phyloP scores from a whole-genome alignment of 1,140 invertebrate species.

The Triops cancriformis region DNA sequence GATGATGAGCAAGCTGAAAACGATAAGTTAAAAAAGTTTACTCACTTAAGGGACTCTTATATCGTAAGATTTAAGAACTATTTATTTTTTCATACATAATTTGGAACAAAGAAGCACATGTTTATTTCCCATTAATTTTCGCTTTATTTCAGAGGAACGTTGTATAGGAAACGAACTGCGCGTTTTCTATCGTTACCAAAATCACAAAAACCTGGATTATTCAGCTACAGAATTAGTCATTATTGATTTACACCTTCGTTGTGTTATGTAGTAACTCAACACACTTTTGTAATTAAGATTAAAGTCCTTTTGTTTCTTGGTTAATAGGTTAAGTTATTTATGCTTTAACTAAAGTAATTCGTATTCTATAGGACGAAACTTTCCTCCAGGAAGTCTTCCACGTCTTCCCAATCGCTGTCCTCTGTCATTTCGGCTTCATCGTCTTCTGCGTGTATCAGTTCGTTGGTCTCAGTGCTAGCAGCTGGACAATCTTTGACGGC shows the following conservation, averaged over 20 bases:
- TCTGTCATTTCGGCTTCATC: neutral
- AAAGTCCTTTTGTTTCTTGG: neutral
- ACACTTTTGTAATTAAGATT: neutral
- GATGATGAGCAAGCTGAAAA: neutral
- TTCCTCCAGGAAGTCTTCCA: neutral
- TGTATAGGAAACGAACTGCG: neutral
- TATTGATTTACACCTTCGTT: neutral
- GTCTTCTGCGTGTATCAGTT: neutral
- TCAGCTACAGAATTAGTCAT: neutral
- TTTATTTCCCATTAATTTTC: neutral
- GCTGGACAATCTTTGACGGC: neutral
- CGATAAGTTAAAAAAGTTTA: neutral
- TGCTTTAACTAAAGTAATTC: neutral
- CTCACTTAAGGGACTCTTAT: neutral
- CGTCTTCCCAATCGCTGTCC: neutral
- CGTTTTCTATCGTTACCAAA: neutral
- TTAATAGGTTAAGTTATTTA: neutral
- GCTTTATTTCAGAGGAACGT: neutral
- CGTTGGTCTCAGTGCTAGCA: neutral
- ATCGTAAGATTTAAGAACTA: neutral
- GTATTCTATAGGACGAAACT: neutral
- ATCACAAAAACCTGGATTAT: neutral
- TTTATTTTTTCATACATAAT: neutral
- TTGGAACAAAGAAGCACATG: neutral
- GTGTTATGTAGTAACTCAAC: neutral